Conservation (phyloP, 2,888 invertebrate genomes). For the Papilio demoleus region DNA sequence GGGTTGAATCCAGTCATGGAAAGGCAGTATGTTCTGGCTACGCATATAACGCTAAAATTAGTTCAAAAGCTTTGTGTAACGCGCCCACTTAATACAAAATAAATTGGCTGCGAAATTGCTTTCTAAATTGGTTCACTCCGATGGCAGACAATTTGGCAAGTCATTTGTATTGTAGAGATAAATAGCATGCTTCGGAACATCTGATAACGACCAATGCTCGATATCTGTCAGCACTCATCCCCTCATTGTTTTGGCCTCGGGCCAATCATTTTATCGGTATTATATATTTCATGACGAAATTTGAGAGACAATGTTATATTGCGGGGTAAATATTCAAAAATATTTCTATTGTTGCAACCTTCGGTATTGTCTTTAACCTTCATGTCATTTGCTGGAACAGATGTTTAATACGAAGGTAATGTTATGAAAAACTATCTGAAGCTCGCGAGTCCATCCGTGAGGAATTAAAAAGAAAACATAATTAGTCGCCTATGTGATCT, state of each 20-base stretch:
- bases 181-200: slow-evolving; percentile 79
- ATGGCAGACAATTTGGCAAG: slow-evolving; percentile 82
- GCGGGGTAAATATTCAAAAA: slow-evolving; percentile 65
- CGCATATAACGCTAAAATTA: slow-evolving; percentile 52
- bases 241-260: slow-evolving; percentile 64
- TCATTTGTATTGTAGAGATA: slow-evolving; percentile 82
- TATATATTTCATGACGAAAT: slow-evolving; percentile 69
- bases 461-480: no score
- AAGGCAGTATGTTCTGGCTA: slow-evolving; percentile 15
- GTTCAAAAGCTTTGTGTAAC: slow-evolving; percentile 79
- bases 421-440: no score
- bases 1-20: slow-evolving; percentile 11
- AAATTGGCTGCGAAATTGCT: slow-evolving; percentile 82
- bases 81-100: slow-evolving; percentile 79
- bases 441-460: no score
- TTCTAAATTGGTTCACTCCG: slow-evolving; percentile 82
- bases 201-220: slow-evolving; percentile 72
- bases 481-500: no score
- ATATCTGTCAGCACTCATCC: slow-evolving; percentile 65
- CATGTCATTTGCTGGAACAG: background rate
- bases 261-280: slow-evolving; percentile 77
- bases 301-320: slow-evolving; percentile 47
- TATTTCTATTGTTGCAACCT: slow-evolving; percentile 47
- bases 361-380: background rate
- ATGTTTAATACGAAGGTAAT: background rate